A percentile compares a stretch with the other conserved stretches of the same genome.
phyloP scores from a whole-genome alignment of 2,888 invertebrate species.

The Leucophenga montana region DNA sequence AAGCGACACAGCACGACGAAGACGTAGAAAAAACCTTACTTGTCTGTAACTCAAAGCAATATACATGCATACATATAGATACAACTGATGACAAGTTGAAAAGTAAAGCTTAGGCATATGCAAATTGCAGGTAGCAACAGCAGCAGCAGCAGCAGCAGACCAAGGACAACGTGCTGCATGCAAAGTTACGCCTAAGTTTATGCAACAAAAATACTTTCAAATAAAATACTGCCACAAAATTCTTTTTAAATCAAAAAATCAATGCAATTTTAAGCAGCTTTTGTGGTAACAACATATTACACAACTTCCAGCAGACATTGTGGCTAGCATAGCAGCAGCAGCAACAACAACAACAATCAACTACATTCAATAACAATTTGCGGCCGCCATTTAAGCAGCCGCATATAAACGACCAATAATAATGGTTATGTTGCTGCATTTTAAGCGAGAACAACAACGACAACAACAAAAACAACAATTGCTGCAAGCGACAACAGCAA shows the following conservation, averaged over 20 bases:
- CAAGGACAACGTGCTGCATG: too few species aligned
- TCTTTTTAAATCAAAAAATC: neutral
- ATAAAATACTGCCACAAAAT: neutral
- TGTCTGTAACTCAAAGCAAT: constrained; percentile 44
- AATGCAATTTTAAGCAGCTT: neutral
- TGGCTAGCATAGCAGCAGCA: constrained; percentile 31
- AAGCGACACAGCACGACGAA: neutral
- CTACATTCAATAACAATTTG: constrained; percentile 32
- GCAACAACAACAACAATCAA: constrained; percentile 33
- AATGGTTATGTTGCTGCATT: constrained; percentile 72
- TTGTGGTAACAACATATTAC: constrained; percentile 26
- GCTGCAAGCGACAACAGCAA: constrained; percentile 39
- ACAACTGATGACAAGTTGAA: too few species aligned
- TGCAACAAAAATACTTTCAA: neutral
- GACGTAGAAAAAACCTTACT: neutral
- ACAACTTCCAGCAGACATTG: too few species aligned
- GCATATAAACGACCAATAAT: constrained; percentile 59
- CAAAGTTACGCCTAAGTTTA: too few species aligned
- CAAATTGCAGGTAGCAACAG: too few species aligned
- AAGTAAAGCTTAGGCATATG: too few species aligned
- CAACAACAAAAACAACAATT: constrained; percentile 43
- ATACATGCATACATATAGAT: constrained; percentile 26
- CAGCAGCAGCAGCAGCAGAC: too few species aligned
- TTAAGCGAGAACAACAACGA: constrained; percentile 53
- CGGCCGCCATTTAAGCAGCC: constrained; percentile 52